Percentiles rank a stretch among this genome's conserved stretches.
Conservation (phyloP, 1,140 invertebrate species). For the Drosophila obscura region DNA sequence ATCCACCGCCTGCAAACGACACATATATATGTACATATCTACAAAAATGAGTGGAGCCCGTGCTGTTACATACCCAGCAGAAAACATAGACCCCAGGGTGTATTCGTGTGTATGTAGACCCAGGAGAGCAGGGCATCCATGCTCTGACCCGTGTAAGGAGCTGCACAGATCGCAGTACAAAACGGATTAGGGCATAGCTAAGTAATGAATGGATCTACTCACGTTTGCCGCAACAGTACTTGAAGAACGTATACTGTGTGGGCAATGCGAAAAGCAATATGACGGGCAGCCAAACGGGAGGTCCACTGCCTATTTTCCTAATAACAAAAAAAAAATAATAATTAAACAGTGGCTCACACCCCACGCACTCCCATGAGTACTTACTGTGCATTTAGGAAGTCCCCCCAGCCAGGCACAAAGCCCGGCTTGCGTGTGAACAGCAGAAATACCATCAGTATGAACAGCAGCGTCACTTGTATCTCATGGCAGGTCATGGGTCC, state of each 20-base stretch:
- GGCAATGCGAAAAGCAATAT: slow-evolving; percentile 92
- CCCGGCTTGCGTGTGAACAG: slow-evolving; percentile 95
- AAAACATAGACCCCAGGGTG: slow-evolving; percentile 58
- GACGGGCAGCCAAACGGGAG: slow-evolving; percentile 89
- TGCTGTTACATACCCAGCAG: slow-evolving; percentile 41
- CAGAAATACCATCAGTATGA: slow-evolving; percentile 89
- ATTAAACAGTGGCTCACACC: background rate
- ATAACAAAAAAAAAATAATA: background rate
- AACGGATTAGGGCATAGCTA: too few relatives aligned
- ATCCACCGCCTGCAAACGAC: slow-evolving; percentile 88
- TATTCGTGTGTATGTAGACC: slow-evolving; percentile 48
- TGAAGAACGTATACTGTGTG: slow-evolving; percentile 85
- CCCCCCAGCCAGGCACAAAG: slow-evolving; percentile 61
- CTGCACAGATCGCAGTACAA: slow-evolving; percentile 4
- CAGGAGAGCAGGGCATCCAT: slow-evolving; percentile 64
- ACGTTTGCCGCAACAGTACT: slow-evolving; percentile 58
- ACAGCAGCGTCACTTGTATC: slow-evolving; percentile 88
- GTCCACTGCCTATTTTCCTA: slow-evolving; percentile 90
- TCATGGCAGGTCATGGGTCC: slow-evolving; percentile 93
- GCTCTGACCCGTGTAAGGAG: slow-evolving; percentile 46
- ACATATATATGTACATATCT: background rate
- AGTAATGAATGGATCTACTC: background rate
- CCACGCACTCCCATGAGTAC: slow-evolving; percentile 46
- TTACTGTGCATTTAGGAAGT: slow-evolving; percentile 59
- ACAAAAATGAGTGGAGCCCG: background rate